These are phyloP conservation scores for Zapornia atra DNA, from an alignment of 2,113 vertebrate genomes.

Conservation along the genomic window DNA sequence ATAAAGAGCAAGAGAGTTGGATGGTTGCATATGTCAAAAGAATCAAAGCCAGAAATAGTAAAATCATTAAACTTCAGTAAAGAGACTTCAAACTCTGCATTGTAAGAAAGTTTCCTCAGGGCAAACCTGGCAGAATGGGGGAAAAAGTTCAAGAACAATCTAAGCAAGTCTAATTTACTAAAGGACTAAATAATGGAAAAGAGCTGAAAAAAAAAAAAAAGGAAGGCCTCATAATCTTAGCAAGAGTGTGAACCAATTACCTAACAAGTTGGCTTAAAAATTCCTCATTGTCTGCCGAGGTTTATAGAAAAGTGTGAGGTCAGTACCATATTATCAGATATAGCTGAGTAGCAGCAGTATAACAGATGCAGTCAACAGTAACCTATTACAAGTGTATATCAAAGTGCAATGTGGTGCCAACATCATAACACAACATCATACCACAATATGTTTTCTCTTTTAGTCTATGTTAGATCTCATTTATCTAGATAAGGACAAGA, in stretches of 20 bases:
- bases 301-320: neutral
- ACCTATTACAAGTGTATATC: neutral
- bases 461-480: neutral
- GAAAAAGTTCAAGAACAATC: neutral
- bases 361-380: neutral
- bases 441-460: neutral
- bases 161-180: neutral
- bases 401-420: neutral
- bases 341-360: neutral
- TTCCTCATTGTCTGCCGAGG: neutral
- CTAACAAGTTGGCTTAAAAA: neutral
- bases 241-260: neutral
- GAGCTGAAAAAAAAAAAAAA: neutral
- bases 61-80: neutral
- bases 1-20: neutral
- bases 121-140: neutral
- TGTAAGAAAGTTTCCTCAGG: neutral
- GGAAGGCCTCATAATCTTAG: neutral
- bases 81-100: neutral
- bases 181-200: neutral
- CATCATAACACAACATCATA: neutral
- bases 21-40: neutral
- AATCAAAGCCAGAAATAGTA: neutral
- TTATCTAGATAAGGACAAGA: neutral
- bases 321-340: neutral